Conservation (phyloP, 2,113 vertebrate species). For the Pedionomus torquatus region DNA sequence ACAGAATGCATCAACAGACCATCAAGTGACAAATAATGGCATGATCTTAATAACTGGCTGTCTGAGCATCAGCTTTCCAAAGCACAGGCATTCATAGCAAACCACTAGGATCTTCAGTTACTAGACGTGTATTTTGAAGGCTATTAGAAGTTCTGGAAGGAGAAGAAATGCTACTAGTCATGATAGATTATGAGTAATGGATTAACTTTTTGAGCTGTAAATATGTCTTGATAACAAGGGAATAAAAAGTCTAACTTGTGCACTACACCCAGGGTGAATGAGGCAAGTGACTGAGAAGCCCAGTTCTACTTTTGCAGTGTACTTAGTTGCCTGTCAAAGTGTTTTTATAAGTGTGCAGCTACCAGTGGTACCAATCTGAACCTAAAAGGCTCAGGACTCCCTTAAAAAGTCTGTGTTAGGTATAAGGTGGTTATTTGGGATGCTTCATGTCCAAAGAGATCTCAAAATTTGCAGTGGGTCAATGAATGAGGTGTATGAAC, state of each 20-base stretch:
- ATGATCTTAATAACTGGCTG: not conserved
- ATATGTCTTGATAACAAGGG: not conserved
- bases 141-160: not conserved
- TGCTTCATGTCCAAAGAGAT: not conserved
- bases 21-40: not conserved
- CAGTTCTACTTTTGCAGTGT: not conserved
- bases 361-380: not conserved
- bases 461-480: not conserved
- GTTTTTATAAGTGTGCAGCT: not conserved
- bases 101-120: not conserved
- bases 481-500: rapidly evolving
- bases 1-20: not conserved
- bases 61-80: not conserved
- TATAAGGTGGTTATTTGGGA: not conserved
- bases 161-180: not conserved
- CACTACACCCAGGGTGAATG: not conserved
- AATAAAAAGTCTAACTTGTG: not conserved
- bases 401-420: not conserved
- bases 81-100: not conserved
- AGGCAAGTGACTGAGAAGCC: not conserved
- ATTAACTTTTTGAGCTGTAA: not conserved
- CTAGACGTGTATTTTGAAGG: not conserved
- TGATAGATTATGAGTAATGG: not conserved
- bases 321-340: not conserved
- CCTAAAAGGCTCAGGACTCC: not conserved